Base-by-base conservation (phyloP, 2,797 vertebrate genomes). In the Pteropus rufus region DNA sequence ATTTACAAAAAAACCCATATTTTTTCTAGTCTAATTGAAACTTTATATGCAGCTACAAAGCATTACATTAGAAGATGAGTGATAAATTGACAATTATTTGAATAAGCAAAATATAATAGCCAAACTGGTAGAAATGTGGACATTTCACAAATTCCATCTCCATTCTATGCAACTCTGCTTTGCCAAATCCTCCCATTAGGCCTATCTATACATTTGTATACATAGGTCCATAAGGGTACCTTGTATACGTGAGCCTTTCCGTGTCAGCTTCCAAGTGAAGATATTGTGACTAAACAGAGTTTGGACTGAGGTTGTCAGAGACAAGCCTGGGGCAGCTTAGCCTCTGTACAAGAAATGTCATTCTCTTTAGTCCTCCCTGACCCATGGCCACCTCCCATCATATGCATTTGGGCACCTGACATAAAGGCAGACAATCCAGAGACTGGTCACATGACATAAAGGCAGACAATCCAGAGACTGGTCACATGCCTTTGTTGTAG, bases 1-100 rank as follows among this genome's bases (percentile, higher is more conserved):
- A 83, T 83, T 91, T 49, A 62, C 23, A 64, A 72, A 60, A 93
- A 96, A 95, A 46, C 19, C 19, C 7, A 0, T 76, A 44, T 29
- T 88, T 92, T 85, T 80, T 73, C 60, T 34, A 39, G 31, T 26
- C 23, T 91, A 89, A 23, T 69, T 0, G 11, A 83, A 86, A 41
- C 49, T 83, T 64, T 54, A 44, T 41, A 2, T 75, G 19, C 9
- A 89, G 36, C 23, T 58, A 58, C 64, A 83, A 91, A 83, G n/a
- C 24, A 39, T 56, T 54, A 26, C 2, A 15, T 89, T 64, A 34
- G 60, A 80, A 93, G 60, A 67, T 21, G 29, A 67, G 60, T 12
- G 58, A 52, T 95, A 86, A 65, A 86, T 29, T 19, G 67, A 73
- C 24, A 34, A 19, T 52, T 54, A 12, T 23, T 46, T 44, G n/a